Evolutionary conservation across 2,797 vertebrate genomes (phyloP), one percentile per base, ranked within the genome.

Genomic region (Nothura maculosa): DNA sequence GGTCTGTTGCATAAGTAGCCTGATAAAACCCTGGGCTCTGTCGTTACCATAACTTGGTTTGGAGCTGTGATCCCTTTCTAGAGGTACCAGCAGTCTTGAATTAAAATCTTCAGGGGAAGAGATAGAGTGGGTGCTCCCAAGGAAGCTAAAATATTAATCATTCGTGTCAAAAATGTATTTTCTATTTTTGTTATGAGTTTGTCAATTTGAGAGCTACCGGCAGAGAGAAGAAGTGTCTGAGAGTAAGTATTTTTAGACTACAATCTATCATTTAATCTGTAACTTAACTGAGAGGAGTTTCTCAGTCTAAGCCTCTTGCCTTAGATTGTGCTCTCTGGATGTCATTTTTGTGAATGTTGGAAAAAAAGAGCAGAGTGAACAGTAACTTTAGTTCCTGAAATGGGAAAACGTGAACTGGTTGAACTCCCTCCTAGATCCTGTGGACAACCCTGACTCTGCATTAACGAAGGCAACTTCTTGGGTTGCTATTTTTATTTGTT

Each of bases 41-140:
- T 76, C 90, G 74, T 58, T 42, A 34, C 45, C 2, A 1, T 10
- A 42, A 68, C 45, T 88, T 88, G 55, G 21, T 90, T 84, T 88
- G 89, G 77, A 78, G 14, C 42, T 45, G 3, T 54, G 89, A 66
- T 85, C 52, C 30, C 6, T 78, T 89, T 83, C 78, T 45, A 60
- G 76, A 94, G 92, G 93, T 81, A 75, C 90, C 77, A 81, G 38
- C 63, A 64, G 77, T 73, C 47, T 93, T 90, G 57, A 90, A 76
- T 87, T 54, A 84, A 90, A 88, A 86, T 43, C 52, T 94, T 43
- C 60, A 84, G 76, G 77, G 83, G 80, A 60, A 58, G 36, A 55
- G 76, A 55, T 76, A 9, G 22, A 68, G 10, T 10, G 50, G 74
- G 6, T n/a, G 75, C 81, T 91, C 48, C n/a, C 9, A 48, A 86